Evolutionary conservation across 1,140 invertebrate genomes (phyloP), one percentile per base, ranked within the genome.

Genomic region (Pseudomyrmex dendroicus): DNA sequence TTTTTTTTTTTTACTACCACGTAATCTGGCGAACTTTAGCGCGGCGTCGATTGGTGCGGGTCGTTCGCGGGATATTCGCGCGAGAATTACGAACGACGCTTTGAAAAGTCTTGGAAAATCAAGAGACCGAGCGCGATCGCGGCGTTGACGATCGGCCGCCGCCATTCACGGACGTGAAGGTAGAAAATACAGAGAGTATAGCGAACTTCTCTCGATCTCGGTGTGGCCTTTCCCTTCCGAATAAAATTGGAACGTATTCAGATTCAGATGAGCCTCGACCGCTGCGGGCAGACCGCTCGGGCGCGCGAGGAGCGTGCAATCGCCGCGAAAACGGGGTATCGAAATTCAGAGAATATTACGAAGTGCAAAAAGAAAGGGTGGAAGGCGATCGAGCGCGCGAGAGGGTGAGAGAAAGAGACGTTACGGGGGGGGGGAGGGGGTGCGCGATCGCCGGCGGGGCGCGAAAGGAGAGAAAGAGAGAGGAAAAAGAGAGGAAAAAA

Each of bases 171-270:
- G 0, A 35, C 15, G 52, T 20, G 25, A 25, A 44, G 50, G 62
- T 57, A 78, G 15, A 13, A 78, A 70, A 78, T 78, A 70, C 44
- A 22, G 59, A 44, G 44, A 77, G 62, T 57, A 62, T 20, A 20
- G 72, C n/a, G 64, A 54, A 84, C 78, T 48, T 84, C 70, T n/a
- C 64, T 63, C 4, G 54, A 63, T 80, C 46, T 76, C 54, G 72
- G n/a, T 57, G 46, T 54, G 35, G 4, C 35, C 35, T 35, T 35
- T 35, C 35, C 35, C 35, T 35, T 44, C 2, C 66, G 83, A 80
- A 80, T 84, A 72, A 84, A 83, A 87, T 87, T 85, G 84, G 64
- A 87, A 72, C 25, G 67, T 59, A 85, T 85, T 87, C 84, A 84
- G 63, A 87, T 87, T 87, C 84, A 85, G 84, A 87, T 87, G 77